Evolutionary conservation across 2,888 invertebrate species (phyloP), one percentile per base, ranked within the genome.

Genomic region (Villa cingulata): DNA sequence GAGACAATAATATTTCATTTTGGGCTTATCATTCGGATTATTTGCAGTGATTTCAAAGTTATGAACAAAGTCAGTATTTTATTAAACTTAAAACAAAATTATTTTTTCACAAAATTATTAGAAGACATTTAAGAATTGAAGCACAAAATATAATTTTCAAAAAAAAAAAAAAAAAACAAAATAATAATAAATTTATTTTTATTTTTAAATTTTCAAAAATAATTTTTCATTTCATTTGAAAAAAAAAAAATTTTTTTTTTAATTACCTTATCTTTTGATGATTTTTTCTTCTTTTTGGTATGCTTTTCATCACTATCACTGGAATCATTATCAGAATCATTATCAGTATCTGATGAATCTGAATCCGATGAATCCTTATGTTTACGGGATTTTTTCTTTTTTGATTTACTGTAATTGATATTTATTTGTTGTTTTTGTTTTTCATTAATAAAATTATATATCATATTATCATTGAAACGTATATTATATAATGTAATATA

Each of bases 331-430:
- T 60, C 53, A 36, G 67, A 67, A 46, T 65, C 63, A 34, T 48
- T 61, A 19, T 64, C 64, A 43, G 58, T 61, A 48, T 71, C 72
- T 55, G 65, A 74, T n/a, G 71, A 72, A 37, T 62, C 61, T 46
- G 58, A 59, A 43, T 72, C 71, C 27, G 72, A n/a, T n/a, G n/a
- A 74, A 7, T 70, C 66, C 55, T 73, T 73, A 7, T 72, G 70
- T 27, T 76, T 77, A 48, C 73, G 74, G 37, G 75, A 73, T 43
- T 75, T 74, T 59, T 76, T 77, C 68, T 76, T 75, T 65, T 76
- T 66, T 29, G 65, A 61, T 50, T 65, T 66, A 58, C 63, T 62
- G 60, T 56, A 52, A 56, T 27, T 27, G 27, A 27, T 34, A 14
- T 34, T 34, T 2, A 34, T 14, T 2, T 14, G n/a, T 34, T 34